Evolutionary conservation across 2,113 vertebrate species (phyloP).

Genomic region (Lichenostomus cassidix): DNA sequence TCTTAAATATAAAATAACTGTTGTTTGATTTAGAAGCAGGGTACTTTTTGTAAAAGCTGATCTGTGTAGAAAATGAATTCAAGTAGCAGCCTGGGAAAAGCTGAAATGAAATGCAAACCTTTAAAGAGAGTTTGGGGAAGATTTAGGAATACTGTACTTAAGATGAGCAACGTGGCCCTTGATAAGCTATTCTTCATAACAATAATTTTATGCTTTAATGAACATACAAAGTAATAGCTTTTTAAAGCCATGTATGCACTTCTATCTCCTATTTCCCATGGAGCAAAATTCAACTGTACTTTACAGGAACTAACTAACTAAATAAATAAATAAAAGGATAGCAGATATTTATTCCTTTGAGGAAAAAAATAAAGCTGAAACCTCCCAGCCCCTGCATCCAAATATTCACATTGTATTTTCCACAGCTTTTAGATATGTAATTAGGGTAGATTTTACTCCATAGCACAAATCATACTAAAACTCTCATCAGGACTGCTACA

Average conservation of each 20-base stretch:
- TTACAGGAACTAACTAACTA: not conserved
- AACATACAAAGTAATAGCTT: not conserved
- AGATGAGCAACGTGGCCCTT: not conserved
- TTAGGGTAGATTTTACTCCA: not conserved
- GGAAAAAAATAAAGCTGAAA: not conserved
- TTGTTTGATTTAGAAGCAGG: not conserved
- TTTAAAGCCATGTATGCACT: not conserved
- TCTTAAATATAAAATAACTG: not conserved
- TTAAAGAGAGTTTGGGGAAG: slow-evolving; percentile 13
- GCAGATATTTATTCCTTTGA: not conserved
- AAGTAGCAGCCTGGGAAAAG: not conserved
- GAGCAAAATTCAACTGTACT: not conserved
- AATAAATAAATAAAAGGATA: not conserved
- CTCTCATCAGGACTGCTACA: not conserved
- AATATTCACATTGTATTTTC: not conserved
- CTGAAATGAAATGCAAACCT: not conserved
- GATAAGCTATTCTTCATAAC: not conserved
- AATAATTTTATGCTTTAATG: slow-evolving; percentile 50
- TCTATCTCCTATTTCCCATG: not conserved
- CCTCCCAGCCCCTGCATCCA: not conserved
- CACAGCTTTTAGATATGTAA: not conserved
- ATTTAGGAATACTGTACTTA: not conserved
- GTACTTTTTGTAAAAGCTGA: not conserved
- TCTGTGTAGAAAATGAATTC: slow-evolving; percentile 5
- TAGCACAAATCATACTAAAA: not conserved